A percentile compares a stretch with the other conserved stretches of the same genome.
Evolutionary conservation across 2,113 vertebrate genomes (phyloP).

Genomic region (Cairina moschata): DNA sequence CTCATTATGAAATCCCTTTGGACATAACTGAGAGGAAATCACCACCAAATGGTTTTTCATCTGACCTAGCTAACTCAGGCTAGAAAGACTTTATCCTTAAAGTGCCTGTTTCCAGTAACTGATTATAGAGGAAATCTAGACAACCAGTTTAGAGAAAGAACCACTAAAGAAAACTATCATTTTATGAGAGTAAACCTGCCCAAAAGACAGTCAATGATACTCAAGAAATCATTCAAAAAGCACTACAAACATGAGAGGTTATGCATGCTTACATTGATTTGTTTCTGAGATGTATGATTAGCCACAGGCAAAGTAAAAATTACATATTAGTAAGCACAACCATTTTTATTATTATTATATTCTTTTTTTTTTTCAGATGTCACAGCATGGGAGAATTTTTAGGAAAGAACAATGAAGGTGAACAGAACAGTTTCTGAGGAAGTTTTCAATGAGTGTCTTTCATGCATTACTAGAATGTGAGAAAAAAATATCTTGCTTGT

Average conservation of each 20-base stretch:
- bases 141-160: neutral
- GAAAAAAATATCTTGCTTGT: neutral
- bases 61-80: neutral
- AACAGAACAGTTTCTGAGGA: neutral
- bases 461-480: neutral
- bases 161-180: neutral
- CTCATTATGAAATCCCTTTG: neutral
- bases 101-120: neutral
- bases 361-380: neutral
- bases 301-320: neutral
- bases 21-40: neutral
- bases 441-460: neutral
- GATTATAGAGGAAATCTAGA: neutral
- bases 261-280: rapidly evolving
- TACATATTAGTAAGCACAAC: neutral
- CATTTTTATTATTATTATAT: neutral
- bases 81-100: neutral
- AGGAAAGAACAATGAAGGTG: neutral
- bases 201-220: neutral
- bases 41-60: neutral
- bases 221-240: neutral
- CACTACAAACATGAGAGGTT: neutral
- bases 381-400: neutral
- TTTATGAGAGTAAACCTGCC: neutral
- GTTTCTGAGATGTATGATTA: rapidly evolving